Conservation (phyloP, 2,797 vertebrate species). For the Poeciliopsis paucimaculata region DNA sequence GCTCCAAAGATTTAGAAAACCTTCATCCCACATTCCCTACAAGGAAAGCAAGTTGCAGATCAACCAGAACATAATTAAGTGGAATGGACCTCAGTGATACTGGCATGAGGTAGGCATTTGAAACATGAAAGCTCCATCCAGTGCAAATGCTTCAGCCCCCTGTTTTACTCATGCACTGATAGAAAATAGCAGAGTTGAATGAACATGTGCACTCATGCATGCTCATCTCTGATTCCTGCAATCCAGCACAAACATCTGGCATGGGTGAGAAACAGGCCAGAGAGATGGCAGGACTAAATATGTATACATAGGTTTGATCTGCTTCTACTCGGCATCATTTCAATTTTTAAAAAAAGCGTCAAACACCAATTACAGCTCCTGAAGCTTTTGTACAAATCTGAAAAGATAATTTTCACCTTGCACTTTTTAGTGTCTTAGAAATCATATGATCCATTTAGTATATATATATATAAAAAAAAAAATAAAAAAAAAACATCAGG, state of each 20-base stretch:
- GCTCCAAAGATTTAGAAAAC: constrained; percentile 37
- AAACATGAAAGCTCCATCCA: constrained; percentile 34
- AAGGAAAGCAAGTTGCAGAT: background rate
- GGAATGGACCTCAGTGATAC: background rate
- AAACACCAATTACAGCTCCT: constrained; percentile 22
- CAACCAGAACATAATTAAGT: no score
- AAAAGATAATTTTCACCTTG: constrained; percentile 18
- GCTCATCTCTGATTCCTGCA: constrained; percentile 44
- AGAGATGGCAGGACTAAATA: constrained; percentile 20
- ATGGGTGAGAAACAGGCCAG: constrained; percentile 19
- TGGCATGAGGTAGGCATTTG: constrained; percentile 21
- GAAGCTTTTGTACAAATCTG: constrained; percentile 11
- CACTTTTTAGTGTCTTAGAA: background rate
- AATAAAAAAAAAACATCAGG: no score
- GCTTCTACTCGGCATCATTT: background rate
- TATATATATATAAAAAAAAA: no score
- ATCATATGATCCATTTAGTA: background rate
- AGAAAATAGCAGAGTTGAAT: constrained; percentile 33
- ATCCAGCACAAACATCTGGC: constrained; percentile 40
- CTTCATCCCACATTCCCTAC: constrained; percentile 16
- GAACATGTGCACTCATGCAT: constrained; percentile 47
- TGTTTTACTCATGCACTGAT: constrained; percentile 51
- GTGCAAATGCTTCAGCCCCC: constrained; percentile 34
- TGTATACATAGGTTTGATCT: constrained; percentile 3
- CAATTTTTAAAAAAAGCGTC: constrained; percentile 20